Evolutionary conservation across 1,140 invertebrate genomes (phyloP), one percentile per base, ranked within the genome.

Genomic region (Panagrolaimus sp.): DNA sequence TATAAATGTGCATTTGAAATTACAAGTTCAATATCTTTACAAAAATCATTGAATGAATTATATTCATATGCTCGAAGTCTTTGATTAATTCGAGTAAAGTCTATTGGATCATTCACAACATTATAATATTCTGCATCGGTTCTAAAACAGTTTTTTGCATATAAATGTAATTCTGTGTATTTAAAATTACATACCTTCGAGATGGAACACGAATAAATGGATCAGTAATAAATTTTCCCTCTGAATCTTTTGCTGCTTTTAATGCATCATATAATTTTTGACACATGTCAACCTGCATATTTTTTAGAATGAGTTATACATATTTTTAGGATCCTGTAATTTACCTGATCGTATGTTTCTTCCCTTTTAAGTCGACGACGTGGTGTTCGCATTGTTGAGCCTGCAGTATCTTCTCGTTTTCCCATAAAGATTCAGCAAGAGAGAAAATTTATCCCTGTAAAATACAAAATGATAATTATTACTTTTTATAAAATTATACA

Each of bases 41-140:
- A 88, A 70, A 96, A 86, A 78, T 94, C 91, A 46, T 92, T 91
- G 73, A 94, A 87, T 82, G 92, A 91, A 73, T 91, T 89, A 85
- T 94, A 94, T 71, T 92, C 91, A 76, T 96, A 93, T 13, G 91
- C 94, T 87, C 93, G 95, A 14, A 97, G 83, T 85, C 96, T 96
- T 80, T 96, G 93, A 84, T 96, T 93, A 25, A 95, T 91, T 85
- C 92, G 90, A 25, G 95, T 83, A 70, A 97, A 86, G 84, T 96
- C 93, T 80, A 96, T 96, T 13, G 93, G 93, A 83, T 92, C 91
- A 9, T 89, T 87, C 9, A 97, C 92, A 63, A 84, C 79, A 66
- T 86, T 85, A 77, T 87, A 86, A 72, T 87, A 87, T 69, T 87
- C 85, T 8, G 86, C 85, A 23, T 84, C 84, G 1, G 51, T 57